Percentiles rank a stretch among this genome's conserved stretches.
phyloP scores from a whole-genome alignment of 2,888 invertebrate genomes.

The Mythimna lalbum region DNA sequence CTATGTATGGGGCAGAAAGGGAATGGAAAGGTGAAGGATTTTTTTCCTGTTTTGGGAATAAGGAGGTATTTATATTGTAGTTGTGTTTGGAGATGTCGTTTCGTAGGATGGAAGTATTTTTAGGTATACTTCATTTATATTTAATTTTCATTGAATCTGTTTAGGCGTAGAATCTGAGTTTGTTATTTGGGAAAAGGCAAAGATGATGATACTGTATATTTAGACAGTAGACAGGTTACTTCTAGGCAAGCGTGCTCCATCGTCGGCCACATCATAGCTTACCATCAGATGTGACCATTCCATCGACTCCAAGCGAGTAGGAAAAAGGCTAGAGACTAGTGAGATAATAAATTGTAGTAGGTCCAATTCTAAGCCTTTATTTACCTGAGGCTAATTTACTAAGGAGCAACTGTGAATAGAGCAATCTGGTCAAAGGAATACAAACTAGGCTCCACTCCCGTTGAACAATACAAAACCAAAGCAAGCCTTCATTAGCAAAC shows the following conservation, averaged over 20 bases:
- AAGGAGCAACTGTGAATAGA: background rate
- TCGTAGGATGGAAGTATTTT: background rate
- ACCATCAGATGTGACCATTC: too few species aligned
- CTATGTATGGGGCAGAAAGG: conserved; percentile 59
- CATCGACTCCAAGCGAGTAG: too few species aligned
- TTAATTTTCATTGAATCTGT: background rate
- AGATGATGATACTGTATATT: too few species aligned
- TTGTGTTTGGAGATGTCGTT: background rate
- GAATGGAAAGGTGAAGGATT: conserved; percentile 24
- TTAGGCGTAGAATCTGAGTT: too few species aligned
- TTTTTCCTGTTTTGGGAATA: conserved; percentile 24
- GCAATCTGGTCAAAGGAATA: conserved; percentile 2
- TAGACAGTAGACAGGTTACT: too few species aligned
- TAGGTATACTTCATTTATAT: background rate
- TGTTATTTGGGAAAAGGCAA: too few species aligned
- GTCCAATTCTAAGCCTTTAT: too few species aligned
- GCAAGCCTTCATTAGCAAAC: conserved; percentile 16
- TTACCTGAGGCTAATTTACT: background rate
- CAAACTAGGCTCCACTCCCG: background rate
- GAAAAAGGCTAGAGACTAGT: too few species aligned
- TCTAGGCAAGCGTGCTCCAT: too few species aligned
- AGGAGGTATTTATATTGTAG: conserved; percentile 2
- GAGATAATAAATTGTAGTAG: too few species aligned
- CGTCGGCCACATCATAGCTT: too few species aligned
- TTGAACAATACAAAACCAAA: conserved; percentile 4